phyloP scores from a whole-genome alignment of 2,888 invertebrate genomes.

The Cerastis rubricosa region DNA sequence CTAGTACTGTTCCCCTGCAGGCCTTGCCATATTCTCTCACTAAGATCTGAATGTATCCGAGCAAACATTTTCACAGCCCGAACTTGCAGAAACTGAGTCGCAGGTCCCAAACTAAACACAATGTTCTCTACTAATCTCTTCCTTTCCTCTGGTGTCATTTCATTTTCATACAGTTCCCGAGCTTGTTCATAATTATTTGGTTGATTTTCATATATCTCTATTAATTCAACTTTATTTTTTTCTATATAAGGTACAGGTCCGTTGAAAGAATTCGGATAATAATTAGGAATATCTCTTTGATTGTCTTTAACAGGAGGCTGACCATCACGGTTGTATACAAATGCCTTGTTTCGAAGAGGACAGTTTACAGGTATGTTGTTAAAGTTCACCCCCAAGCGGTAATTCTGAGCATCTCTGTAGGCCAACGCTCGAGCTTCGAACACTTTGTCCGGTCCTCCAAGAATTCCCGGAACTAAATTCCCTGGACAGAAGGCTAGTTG shows the following conservation, averaged over 20 bases:
- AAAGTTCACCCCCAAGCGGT: conserved; percentile 97
- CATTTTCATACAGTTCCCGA: conserved; percentile 94
- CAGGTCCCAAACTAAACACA: conserved; percentile 93
- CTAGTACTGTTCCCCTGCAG: conserved; percentile 73
- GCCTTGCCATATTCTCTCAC: conserved; percentile 84
- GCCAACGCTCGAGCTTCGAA: conserved; percentile 95
- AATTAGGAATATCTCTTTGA: conserved; percentile 97
- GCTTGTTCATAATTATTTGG: conserved; percentile 97
- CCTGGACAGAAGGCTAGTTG: conserved; percentile 97
- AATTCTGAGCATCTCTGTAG: conserved; percentile 96
- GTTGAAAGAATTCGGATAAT: conserved; percentile 98
- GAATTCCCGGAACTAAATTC: conserved; percentile 97
- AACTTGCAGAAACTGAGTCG: conserved; percentile 91
- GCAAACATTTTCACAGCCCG: conserved; percentile 94
- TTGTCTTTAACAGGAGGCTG: conserved; percentile 94
- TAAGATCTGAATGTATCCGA: conserved; percentile 94
- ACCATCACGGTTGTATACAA: conserved; percentile 97
- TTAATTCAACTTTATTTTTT: conserved; percentile 88
- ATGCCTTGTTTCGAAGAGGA: conserved; percentile 92
- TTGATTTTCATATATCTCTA: conserved; percentile 92
- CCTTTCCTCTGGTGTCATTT: conserved; percentile 93
- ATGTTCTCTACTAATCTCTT: conserved; percentile 95
- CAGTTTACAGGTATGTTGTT: conserved; percentile 98
- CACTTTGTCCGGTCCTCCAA: conserved; percentile 97
- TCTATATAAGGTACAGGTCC: conserved; percentile 94